These are phyloP conservation scores for Littorina saxatilis DNA, from an alignment of 1,140 invertebrate genomes.

Conservation along the genomic window DNA sequence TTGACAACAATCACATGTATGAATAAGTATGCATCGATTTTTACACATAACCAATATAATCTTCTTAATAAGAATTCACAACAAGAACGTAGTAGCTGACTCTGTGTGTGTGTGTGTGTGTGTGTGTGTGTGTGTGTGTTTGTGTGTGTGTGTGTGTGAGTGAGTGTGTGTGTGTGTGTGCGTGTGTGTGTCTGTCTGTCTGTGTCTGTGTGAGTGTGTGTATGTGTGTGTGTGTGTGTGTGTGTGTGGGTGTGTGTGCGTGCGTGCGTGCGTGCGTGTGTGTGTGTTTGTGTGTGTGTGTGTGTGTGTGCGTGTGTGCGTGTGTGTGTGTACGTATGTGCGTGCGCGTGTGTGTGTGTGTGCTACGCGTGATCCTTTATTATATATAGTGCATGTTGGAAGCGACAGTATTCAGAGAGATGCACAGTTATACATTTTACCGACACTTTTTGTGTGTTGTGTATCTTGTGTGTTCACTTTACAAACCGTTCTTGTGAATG, in stretches of 20 bases:
- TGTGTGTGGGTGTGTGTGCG: neutral
- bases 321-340: constrained; percentile 17
- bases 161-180: constrained; percentile 19
- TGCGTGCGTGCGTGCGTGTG: neutral
- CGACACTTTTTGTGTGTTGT: too few species aligned
- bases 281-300: neutral
- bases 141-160: neutral
- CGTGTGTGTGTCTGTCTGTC: neutral
- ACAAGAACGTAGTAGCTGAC: too few species aligned
- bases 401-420: too few species aligned
- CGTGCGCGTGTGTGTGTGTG: constrained; percentile 6
- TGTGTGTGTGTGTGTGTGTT: constrained; percentile 19
- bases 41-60: too few species aligned
- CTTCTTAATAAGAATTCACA: too few species aligned
- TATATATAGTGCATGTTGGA: too few species aligned
- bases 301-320: constrained; percentile 20
- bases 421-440: too few species aligned
- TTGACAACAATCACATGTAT: too few species aligned
- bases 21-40: too few species aligned
- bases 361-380: too few species aligned
- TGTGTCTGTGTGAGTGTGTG: neutral
- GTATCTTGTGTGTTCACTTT: too few species aligned
- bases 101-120: neutral
- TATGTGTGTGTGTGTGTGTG: neutral
- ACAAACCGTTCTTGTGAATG: too few species aligned